Base-by-base conservation (phyloP, 1,140 invertebrate genomes). In the Orchestia grillus region DNA sequence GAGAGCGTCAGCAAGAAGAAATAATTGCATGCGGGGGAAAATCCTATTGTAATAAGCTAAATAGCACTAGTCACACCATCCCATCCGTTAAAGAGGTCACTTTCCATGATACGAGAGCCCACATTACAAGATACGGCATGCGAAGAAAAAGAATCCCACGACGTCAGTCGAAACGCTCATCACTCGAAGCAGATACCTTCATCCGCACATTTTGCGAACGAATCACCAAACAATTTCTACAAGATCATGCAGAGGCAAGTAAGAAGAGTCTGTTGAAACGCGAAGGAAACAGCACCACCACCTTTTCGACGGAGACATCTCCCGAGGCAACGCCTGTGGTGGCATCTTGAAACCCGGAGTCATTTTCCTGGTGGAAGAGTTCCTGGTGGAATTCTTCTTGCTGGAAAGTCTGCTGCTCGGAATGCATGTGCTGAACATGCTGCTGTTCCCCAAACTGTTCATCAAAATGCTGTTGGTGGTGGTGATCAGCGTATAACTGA, bases 241-340 rank as follows among this genome's bases (percentile, higher is more conserved):
- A 42, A 90, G 88, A 19, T 44, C 88, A 90, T 90, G 88, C 88
- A 90, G 41, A 44, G 15, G n/a, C 88, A 90, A 90, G 88, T 90
- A 90, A 43, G n/a, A 90, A 90, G n/a, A 90, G 88, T 44, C 88
- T 90, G 88, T 44, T 43, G 88, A 90, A 90, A 44, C 16, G 88
- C 43, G 41, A 90, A 90, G 41, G 4, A 44, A 77, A 77, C 28
- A 77, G 3, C 62, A 77, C 15, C 15, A 44, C 8, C 88, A 42
- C 41, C 88, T 19, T 36, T 36, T 90, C 36, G 23, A 19, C 36
- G 6, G 88, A 90, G n/a, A 44, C 28, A 16, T 41, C 88, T 15
- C n/a, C 88, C 4, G 88, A 3, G 0, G 88, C 23, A 43, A 44
- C 88, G 43, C 41, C n/a, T 16, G 88, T 44, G 88, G 3, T 42